Evolutionary conservation across 2,888 invertebrate species (phyloP), one percentile per base, ranked within the genome.

Genomic region (Chorisops tibialis): DNA sequence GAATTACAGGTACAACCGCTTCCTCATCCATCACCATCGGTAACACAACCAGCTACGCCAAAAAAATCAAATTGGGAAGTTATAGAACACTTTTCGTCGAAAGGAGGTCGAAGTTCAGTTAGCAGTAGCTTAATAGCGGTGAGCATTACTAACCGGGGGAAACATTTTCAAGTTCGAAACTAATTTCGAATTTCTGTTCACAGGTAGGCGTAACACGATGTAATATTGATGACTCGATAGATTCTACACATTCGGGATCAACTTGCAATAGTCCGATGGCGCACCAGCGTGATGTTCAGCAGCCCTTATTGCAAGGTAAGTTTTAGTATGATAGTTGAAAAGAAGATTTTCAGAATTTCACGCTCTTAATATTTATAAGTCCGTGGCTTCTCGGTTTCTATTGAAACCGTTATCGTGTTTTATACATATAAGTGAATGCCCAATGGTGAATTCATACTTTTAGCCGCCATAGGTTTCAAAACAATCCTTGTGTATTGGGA

Each of bases 31-130:
- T 48, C 74, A 74, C 67, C 78, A 70, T 74, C 78, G 47, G n/a
- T n/a, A n/a, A 74, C 85, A 66, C 79, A 84, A 18, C 83, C 86
- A 47, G 84, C 85, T 18, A 84, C 84, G 2, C 83, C 86, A 3
- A 85, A 86, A 76, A 91, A 91, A 75, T 91, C 91, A 71, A 92
- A 93, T 79, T 93, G 92, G 92, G 91, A 92, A 76, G 92, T 93
- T 69, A 92, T 93, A 71, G 91, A 93, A 76, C 92, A 93, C 79
- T 92, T 89, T 79, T 86, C 85, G 63, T 81, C 82, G 52, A 83
- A 84, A 24, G 85, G 80, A 71, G 82, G 82, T 66, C 83, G 83
- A 67, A 82, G 82, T 69, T 83, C 81, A 65, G 82, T 85, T 73
- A 83, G 82, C 64, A 82, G 82, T 67, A 84, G 84, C 68, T 79